Base-by-base conservation (phyloP, 2,113 vertebrate species). In the Ploceus nigricollis region DNA sequence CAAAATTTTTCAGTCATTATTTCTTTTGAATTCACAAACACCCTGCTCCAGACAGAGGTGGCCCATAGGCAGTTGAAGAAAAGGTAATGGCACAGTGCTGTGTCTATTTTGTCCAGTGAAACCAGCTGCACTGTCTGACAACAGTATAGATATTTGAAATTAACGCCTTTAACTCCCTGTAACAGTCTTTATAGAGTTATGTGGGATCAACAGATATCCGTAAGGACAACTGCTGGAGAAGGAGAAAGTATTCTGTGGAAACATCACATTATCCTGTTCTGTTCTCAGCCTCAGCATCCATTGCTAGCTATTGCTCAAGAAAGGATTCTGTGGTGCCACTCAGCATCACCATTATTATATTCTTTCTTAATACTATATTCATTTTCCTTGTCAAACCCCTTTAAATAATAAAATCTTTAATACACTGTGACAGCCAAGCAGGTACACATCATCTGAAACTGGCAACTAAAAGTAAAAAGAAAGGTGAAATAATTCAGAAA, bases 301-400 rank as follows among this genome's bases (percentile, higher is more conserved):
- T 13, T 92, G 69, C 15, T 78, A 45, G 31, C n/a, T 28, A 13
- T 19, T 73, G 60, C 60, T 79, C 28, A 75, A 63, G 45, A 22
- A 37, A 48, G 11, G 13, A 20, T 53, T 28, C 16, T 65, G 19
- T 56, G 16, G 15, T 48, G 13, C 35, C 54, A 31, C 8, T 22
- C 42, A 73, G 11, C 28, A 70, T 44, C 4, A 1, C 24, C 10
- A 20, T 53, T 79, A 22, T 71, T 27, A 24, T 22, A 45, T 40
- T 11, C 4, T 30, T 73, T 48, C 23, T 27, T 53, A 48, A 56
- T 27, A 15, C 6, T 3, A 0, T 60, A 44, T 27, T 77, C 0
- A n/a, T 48, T 82, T 84, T 50, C 15, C 13, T 22, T 57, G 20
- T 39, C 53, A 50, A 76, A 80, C 4, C 28, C 25, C 14, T 65